Percentiles rank a stretch among this genome's conserved stretches.
Conservation (phyloP, 2,113 vertebrate genomes). For the Tinamus guttatus region DNA sequence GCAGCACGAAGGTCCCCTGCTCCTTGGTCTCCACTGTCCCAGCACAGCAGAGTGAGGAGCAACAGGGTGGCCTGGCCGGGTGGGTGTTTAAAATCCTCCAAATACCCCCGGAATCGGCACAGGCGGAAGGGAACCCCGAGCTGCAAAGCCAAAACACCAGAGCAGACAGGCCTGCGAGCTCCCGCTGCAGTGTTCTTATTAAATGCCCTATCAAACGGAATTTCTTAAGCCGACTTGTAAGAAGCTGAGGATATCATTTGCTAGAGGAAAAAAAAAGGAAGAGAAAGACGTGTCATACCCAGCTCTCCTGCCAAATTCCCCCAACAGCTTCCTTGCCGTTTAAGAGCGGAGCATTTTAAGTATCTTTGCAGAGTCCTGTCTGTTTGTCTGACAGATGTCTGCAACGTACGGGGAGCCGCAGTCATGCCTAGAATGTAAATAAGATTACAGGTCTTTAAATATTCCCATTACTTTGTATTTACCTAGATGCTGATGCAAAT, state of each 20-base stretch:
- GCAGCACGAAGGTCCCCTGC: not conserved
- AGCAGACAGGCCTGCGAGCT: not conserved
- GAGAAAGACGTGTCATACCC: conserved; percentile 26
- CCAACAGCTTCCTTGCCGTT: conserved; percentile 32
- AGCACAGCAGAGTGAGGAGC: fast-evolving
- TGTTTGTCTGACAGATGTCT: conserved; percentile 70
- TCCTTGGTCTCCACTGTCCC: fast-evolving
- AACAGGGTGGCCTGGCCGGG: not conserved
- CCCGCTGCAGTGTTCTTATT: not conserved
- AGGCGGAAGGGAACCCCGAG: not conserved
- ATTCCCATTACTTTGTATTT: conserved; percentile 51
- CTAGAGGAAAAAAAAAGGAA: not conserved
- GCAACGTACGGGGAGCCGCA: conserved; percentile 8
- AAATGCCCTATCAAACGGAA: not conserved
- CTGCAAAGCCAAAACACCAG: not conserved
- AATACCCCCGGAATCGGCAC: not conserved
- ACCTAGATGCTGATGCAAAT: conserved; percentile 24
- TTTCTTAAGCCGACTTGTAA: not conserved
- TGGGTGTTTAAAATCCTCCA: not conserved
- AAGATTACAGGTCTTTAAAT: conserved; percentile 27
- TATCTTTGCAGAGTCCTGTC: conserved; percentile 40
- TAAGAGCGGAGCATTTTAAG: conserved; percentile 25
- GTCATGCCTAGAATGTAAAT: conserved; percentile 64
- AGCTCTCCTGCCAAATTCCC: conserved; percentile 41
- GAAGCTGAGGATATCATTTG: not conserved